Base-by-base conservation (phyloP, 2,113 vertebrate genomes). In the Dicentrarchus labrax region DNA sequence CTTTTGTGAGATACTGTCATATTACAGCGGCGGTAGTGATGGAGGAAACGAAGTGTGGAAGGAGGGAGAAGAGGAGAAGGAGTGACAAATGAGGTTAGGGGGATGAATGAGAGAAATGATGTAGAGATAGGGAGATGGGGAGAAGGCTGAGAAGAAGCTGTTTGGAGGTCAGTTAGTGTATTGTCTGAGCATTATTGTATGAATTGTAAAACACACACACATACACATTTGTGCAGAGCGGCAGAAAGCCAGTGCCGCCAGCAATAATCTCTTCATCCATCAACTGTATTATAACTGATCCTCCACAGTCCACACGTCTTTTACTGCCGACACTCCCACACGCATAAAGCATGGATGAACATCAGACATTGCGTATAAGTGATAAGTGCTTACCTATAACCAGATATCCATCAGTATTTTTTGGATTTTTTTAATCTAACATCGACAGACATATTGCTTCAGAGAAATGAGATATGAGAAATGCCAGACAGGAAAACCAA, bases 211-310 rank as follows among this genome's bases (percentile, higher is more conserved):
- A 73, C 66, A 61, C 71, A 66, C 39, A 50, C 50, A 24, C 3
- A 78, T 4, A 64, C 72, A 88, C 53, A 56, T 59, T 80, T 8
- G 22, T 2, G 1, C 48, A 70, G 80, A 72, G 74, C 57, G 69
- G 74, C 60, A 80, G 80, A 74, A 88, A 67, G 53, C 69, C 81
- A 57, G 57, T 48, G 88, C 76, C 73, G 15, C 48, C 9, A 24
- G 65, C 80, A 89, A 91, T 91, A 88, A 85, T 82, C 82, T 88
- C 38, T 87, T 92, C 79, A 94, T 93, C 91, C 86, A 90, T 93
- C 91, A 92, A 47, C 53, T 72, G 80, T 78, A 76, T 90, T 88
- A 71, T 68, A 89, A 86, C 62, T 80, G 79, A 90, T 91, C 78
- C 67, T 88, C 86, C 83, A 88, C 11, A 1, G 62, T 72, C 48